Conservation (phyloP, 2,888 invertebrate genomes). For the Platycheirus rosarum region DNA sequence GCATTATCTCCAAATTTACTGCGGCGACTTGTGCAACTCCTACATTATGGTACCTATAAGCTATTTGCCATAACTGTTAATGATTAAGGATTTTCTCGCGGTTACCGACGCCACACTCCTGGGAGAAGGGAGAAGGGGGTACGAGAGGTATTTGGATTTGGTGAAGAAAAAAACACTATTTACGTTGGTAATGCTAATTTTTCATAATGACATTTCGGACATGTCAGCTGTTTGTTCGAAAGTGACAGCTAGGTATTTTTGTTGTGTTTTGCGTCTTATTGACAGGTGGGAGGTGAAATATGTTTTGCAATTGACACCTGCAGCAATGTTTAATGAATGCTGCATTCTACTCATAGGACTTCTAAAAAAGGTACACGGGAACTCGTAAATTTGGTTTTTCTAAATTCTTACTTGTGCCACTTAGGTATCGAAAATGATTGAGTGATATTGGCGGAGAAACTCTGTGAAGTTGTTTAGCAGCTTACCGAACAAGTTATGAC, state of each 20-base stretch:
- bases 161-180: conserved; percentile 12
- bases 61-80: conserved; percentile 37
- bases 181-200: conserved; percentile 42
- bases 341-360: not conserved
- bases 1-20: conserved; percentile 67
- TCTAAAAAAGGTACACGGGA: too few species aligned
- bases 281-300: conserved; percentile 13
- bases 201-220: conserved; percentile 63
- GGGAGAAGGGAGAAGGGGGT: not conserved
- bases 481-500: too few species aligned
- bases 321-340: not conserved
- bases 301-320: conserved; percentile 1
- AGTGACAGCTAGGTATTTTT: conserved; percentile 32
- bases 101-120: not conserved
- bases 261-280: not conserved
- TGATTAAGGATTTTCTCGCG: conserved; percentile 62
- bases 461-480: too few species aligned
- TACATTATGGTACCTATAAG: conserved; percentile 38
- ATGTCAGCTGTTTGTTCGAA: conserved; percentile 54
- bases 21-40: conserved; percentile 53
- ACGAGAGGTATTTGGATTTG: not conserved
- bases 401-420: too few species aligned
- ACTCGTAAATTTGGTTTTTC: too few species aligned
- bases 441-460: too few species aligned
- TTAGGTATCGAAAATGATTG: too few species aligned